Evolutionary conservation across 1,140 invertebrate species (phyloP).

Genomic region (Zophobas morio): DNA sequence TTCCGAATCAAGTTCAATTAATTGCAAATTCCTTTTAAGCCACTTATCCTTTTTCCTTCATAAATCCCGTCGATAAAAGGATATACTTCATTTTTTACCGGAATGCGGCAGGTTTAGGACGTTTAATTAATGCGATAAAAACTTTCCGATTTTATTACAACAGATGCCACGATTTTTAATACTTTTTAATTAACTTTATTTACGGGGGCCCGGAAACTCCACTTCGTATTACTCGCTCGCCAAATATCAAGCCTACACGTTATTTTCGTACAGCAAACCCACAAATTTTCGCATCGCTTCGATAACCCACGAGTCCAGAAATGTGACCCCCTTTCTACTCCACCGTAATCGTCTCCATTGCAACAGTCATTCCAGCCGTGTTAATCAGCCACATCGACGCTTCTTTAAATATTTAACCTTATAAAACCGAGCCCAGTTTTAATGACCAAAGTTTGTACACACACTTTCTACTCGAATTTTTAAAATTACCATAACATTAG

Average conservation of each 20-base stretch:
- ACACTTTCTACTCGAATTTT: too few species aligned
- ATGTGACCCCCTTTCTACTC: too few species aligned
- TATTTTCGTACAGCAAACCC: background rate
- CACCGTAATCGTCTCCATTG: too few species aligned
- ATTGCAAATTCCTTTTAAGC: constrained; percentile 25
- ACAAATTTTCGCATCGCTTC: background rate
- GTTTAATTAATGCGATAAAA: constrained; percentile 26
- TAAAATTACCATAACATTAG: too few species aligned
- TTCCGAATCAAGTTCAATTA: constrained; percentile 13
- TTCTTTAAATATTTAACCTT: too few species aligned
- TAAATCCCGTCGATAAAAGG: constrained; percentile 5
- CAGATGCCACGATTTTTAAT: constrained; percentile 24
- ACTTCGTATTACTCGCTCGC: background rate
- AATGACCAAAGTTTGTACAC: too few species aligned
- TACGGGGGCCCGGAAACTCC: background rate
- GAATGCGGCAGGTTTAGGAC: constrained; percentile 15
- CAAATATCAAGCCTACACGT: background rate
- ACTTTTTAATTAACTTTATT: constrained; percentile 28
- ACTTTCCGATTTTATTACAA: constrained; percentile 18
- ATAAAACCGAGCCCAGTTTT: too few species aligned
- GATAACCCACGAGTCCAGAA: too few species aligned
- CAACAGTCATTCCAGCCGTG: too few species aligned
- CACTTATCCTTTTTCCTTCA: constrained; percentile 11
- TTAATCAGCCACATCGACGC: too few species aligned
- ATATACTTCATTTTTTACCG: constrained; percentile 14